Evolutionary conservation across 2,113 vertebrate genomes (phyloP).

Genomic region (Haemorhous mexicanus): DNA sequence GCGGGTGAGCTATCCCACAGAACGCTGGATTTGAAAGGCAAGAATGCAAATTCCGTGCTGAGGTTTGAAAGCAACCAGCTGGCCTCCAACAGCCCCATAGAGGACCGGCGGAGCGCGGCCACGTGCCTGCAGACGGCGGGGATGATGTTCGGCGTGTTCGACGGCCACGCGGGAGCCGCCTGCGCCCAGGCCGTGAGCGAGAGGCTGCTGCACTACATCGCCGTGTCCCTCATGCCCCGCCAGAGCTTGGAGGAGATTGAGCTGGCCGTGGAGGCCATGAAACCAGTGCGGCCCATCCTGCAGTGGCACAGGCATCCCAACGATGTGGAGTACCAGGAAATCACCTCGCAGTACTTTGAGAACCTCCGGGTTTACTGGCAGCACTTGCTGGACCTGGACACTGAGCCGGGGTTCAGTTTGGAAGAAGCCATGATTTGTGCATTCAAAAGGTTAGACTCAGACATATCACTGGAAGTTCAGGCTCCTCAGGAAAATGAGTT

Average conservation of each 20-base stretch:
- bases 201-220: slow-evolving; percentile 87
- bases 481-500: slow-evolving; percentile 82
- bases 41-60: slow-evolving; percentile 75
- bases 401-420: slow-evolving; percentile 77
- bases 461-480: slow-evolving; percentile 93
- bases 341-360: slow-evolving; percentile 82
- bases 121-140: slow-evolving; percentile 87
- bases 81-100: slow-evolving; percentile 87
- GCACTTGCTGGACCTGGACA: slow-evolving; percentile 84
- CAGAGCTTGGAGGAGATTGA: slow-evolving; percentile 86
- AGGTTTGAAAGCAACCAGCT: slow-evolving; percentile 92
- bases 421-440: slow-evolving; percentile 83
- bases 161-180: slow-evolving; percentile 88
- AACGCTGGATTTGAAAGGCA: slow-evolving; percentile 72
- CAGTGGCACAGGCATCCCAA: slow-evolving; percentile 87
- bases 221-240: slow-evolving; percentile 87
- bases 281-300: slow-evolving; percentile 84
- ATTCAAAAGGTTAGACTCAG: slow-evolving; percentile 88
- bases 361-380: slow-evolving; percentile 95
- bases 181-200: slow-evolving; percentile 93
- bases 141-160: slow-evolving; percentile 93
- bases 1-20: slow-evolving; percentile 81
- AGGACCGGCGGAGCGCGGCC: slow-evolving; percentile 87
- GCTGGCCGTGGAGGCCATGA: slow-evolving; percentile 80
- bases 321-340: slow-evolving; percentile 80